phyloP scores from a whole-genome alignment of 2,113 vertebrate genomes.

The Trichomycterus rosablanca region DNA sequence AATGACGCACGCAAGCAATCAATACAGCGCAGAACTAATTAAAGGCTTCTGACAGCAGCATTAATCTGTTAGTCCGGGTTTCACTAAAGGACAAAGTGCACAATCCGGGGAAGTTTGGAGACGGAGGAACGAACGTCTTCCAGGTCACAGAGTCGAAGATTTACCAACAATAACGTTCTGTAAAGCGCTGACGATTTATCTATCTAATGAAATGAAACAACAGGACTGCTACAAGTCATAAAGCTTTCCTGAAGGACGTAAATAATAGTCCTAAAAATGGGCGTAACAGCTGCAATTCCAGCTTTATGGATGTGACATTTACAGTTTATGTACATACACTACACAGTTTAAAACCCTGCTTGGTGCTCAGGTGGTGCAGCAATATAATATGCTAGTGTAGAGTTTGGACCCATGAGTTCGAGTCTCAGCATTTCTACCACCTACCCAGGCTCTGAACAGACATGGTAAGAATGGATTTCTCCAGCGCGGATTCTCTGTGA shows the following conservation, averaged over 20 bases:
- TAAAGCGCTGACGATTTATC: neutral
- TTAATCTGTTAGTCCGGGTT: no score
- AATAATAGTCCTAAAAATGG: neutral
- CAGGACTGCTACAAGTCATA: neutral
- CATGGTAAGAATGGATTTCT: no score
- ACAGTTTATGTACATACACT: no score
- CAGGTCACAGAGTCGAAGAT: neutral
- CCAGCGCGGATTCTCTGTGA: no score
- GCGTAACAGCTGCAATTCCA: no score
- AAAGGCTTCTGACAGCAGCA: conserved; percentile 16
- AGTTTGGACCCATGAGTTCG: no score
- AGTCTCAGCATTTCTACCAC: no score
- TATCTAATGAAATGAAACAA: neutral
- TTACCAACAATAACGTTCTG: neutral
- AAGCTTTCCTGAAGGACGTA: neutral
- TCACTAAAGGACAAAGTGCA: conserved; percentile 1
- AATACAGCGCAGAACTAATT: conserved; percentile 2
- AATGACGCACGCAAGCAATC: neutral
- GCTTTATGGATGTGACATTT: no score
- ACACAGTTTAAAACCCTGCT: no score
- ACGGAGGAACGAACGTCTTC: neutral
- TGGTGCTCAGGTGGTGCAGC: no score
- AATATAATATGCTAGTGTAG: no score
- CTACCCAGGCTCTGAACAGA: no score
- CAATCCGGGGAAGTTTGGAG: neutral